phyloP scores from a whole-genome alignment of 2,888 invertebrate species.

The Escarpia spicata region DNA sequence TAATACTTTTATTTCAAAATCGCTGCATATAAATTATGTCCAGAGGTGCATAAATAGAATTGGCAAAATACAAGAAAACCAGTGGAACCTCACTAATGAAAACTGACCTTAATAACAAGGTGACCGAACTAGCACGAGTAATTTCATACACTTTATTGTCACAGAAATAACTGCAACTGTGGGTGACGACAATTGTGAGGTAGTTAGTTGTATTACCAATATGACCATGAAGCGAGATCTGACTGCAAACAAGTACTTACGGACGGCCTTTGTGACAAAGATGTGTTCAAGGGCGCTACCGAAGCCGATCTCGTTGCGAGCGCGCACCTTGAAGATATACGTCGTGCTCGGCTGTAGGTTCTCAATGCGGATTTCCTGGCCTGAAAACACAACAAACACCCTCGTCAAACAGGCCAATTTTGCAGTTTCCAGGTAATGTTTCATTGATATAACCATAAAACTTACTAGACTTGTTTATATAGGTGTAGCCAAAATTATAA shows the following conservation, averaged over 20 bases:
- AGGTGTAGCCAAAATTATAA: neutral
- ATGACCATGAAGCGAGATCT: neutral
- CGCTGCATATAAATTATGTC: no score
- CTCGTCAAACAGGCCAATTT: neutral
- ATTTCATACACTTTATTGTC: neutral
- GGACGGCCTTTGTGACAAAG: constrained; percentile 36
- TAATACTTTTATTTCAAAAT: no score
- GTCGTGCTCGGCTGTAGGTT: constrained; percentile 41
- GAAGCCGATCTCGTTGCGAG: constrained; percentile 42
- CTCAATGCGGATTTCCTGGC: constrained; percentile 38
- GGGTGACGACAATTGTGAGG: neutral
- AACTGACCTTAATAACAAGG: no score
- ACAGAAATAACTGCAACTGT: constrained; percentile 4
- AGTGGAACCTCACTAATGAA: no score
- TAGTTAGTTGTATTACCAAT: neutral
- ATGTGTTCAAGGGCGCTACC: constrained; percentile 32
- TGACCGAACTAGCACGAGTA: no score
- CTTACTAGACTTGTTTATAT: neutral
- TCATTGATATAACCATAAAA: neutral
- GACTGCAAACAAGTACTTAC: constrained; percentile 30
- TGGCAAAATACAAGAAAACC: no score
- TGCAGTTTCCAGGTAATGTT: neutral
- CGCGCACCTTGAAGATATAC: constrained; percentile 40
- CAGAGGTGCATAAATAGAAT: no score
- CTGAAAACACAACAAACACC: constrained; percentile 26